phyloP scores from a whole-genome alignment of 2,113 vertebrate species.

The Coracopsis vasa region DNA sequence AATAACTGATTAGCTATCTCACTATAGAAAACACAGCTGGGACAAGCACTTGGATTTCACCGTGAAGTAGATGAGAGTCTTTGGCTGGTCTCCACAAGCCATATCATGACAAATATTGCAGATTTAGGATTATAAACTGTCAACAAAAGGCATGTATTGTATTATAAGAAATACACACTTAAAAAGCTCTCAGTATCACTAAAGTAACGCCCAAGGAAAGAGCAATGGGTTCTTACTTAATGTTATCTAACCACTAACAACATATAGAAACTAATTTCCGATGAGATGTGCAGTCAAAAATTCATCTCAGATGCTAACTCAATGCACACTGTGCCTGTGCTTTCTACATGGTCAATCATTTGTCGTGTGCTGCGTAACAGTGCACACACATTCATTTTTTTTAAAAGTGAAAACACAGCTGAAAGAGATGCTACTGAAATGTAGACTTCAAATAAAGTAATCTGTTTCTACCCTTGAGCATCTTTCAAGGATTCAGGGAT shows the following conservation, averaged over 20 bases:
- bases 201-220: not conserved
- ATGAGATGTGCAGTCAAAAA: not conserved
- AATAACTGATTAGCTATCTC: not conserved
- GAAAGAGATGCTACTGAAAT: not conserved
- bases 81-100: not conserved
- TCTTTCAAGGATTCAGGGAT: not conserved
- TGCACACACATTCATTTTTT: not conserved
- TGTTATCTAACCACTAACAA: not conserved
- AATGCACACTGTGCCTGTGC: not conserved
- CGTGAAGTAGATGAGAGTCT: not conserved
- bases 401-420: not conserved
- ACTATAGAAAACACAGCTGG: not conserved
- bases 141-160: not conserved
- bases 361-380: not conserved
- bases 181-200: not conserved
- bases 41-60: not conserved
- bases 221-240: not conserved
- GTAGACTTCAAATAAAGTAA: not conserved
- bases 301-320: not conserved
- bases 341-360: not conserved
- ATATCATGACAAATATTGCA: not conserved
- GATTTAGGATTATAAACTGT: not conserved
- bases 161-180: not conserved
- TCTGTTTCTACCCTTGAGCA: not conserved
- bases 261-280: not conserved